These are phyloP conservation scores for Pristionchus fissidentatus DNA, from an alignment of 2,888 invertebrate species.

Conservation along the genomic window DNA sequence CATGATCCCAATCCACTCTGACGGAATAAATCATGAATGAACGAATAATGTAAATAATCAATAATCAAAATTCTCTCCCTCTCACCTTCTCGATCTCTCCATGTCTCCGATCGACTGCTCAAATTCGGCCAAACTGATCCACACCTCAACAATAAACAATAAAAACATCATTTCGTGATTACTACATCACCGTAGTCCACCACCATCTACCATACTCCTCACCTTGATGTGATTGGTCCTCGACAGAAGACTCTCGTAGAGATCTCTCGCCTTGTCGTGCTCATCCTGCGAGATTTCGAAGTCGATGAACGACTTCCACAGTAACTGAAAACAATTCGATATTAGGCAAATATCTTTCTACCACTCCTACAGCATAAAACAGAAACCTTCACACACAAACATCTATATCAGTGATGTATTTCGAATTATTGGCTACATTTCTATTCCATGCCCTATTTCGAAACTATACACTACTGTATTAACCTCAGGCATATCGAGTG, in stretches of 20 bases:
- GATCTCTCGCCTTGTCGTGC: conserved; percentile 87
- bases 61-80: no score
- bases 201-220: no score
- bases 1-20: no score
- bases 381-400: no score
- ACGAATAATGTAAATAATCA: no score
- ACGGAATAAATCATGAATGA: no score
- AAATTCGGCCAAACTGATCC: conserved; percentile 97
- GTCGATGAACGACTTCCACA: conserved; percentile 99
- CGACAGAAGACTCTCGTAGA: conserved; percentile 93
- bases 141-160: conserved; percentile 84
- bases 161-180: no score
- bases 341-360: no score
- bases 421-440: not conserved
- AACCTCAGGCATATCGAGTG: conserved; percentile 97
- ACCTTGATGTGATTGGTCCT: conserved; percentile 96
- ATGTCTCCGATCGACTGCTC: conserved; percentile 81
- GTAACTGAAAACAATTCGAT: conserved; percentile 75
- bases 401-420: not conserved
- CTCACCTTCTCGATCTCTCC: conserved; percentile 77
- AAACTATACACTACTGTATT: no score
- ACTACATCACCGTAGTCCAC: not conserved
- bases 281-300: conserved; percentile 96
- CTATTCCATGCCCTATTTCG: no score
- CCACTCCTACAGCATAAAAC: no score